Evolutionary conservation across 2,888 invertebrate genomes (phyloP).

Genomic region (Tinea trinotella): DNA sequence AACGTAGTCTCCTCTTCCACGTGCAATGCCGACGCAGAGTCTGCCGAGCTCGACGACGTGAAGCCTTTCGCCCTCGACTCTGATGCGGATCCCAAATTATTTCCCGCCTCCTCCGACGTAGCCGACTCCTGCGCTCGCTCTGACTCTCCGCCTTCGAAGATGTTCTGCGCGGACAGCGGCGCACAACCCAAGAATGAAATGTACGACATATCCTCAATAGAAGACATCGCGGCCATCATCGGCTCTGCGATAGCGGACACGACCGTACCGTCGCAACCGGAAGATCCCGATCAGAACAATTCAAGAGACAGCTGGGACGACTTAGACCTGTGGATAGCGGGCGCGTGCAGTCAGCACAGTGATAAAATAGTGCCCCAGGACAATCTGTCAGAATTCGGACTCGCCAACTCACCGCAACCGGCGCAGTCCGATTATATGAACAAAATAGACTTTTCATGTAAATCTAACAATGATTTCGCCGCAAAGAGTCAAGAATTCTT

Average conservation of each 20-base stretch:
- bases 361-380: slow-evolving; percentile 79
- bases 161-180: slow-evolving; percentile 54
- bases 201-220: slow-evolving; percentile 83
- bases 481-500: slow-evolving; percentile 61
- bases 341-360: slow-evolving; percentile 81
- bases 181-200: slow-evolving; percentile 67
- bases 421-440: slow-evolving; percentile 60
- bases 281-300: slow-evolving; percentile 79
- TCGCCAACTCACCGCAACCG: slow-evolving; percentile 75
- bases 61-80: slow-evolving; percentile 73
- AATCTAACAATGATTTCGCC: slow-evolving; percentile 53
- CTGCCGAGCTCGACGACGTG: slow-evolving; percentile 73
- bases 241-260: slow-evolving; percentile 92
- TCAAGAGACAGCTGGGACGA: slow-evolving; percentile 92
- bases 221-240: slow-evolving; percentile 89
- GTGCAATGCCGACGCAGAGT: slow-evolving; percentile 76
- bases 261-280: slow-evolving; percentile 82
- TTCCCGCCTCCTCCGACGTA: slow-evolving; percentile 57
- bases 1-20: slow-evolving; percentile 83
- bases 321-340: slow-evolving; percentile 89
- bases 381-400: slow-evolving; percentile 76
- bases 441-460: slow-evolving; percentile 56
- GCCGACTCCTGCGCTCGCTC: slow-evolving; percentile 48
- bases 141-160: slow-evolving; percentile 55
- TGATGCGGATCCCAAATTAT: slow-evolving; percentile 73